A percentile compares a stretch with the other conserved stretches of the same genome.
Evolutionary conservation across 2,797 vertebrate species (phyloP).

Genomic region (Brachymystax lenok): DNA sequence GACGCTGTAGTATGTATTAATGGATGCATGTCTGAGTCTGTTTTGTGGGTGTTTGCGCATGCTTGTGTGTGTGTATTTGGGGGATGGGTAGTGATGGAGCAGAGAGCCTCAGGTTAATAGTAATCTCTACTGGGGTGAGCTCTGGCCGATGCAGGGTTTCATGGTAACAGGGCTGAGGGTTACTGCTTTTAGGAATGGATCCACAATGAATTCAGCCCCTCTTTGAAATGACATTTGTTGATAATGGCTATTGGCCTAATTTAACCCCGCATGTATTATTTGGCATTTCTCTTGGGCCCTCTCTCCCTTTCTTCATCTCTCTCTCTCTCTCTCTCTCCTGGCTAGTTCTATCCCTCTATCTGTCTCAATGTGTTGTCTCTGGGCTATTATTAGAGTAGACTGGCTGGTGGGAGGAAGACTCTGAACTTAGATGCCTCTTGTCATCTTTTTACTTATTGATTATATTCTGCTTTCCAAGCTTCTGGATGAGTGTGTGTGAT

Average conservation of each 20-base stretch:
- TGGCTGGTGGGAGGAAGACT: constrained; percentile 78
- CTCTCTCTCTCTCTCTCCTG: no score
- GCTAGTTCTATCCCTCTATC: constrained; percentile 62
- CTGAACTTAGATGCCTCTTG: constrained; percentile 72
- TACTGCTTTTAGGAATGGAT: constrained; percentile 66
- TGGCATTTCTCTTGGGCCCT: constrained; percentile 65
- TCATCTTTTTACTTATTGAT: constrained; percentile 81
- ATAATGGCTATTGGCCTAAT: constrained; percentile 71
- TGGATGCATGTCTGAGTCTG: background rate
- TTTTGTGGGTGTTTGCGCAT: constrained; percentile 5
- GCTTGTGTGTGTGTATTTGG: constrained; percentile 36
- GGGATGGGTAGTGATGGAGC: constrained; percentile 65
- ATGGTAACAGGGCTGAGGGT: constrained; percentile 59
- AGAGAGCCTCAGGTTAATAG: constrained; percentile 59
- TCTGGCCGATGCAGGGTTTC: constrained; percentile 60
- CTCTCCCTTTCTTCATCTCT: constrained; percentile 27
- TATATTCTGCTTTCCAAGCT: constrained; percentile 63
- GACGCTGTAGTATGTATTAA: background rate
- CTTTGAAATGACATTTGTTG: constrained; percentile 69
- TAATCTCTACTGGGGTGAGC: constrained; percentile 59
- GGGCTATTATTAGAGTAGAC: constrained; percentile 82
- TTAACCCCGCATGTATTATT: constrained; percentile 68
- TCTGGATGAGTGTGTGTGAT: constrained; percentile 1
- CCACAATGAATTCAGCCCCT: constrained; percentile 70
- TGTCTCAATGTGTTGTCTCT: constrained; percentile 76